These are phyloP conservation scores for Laspeyria flexula DNA, from an alignment of 2,888 invertebrate genomes.

Conservation along the genomic window DNA sequence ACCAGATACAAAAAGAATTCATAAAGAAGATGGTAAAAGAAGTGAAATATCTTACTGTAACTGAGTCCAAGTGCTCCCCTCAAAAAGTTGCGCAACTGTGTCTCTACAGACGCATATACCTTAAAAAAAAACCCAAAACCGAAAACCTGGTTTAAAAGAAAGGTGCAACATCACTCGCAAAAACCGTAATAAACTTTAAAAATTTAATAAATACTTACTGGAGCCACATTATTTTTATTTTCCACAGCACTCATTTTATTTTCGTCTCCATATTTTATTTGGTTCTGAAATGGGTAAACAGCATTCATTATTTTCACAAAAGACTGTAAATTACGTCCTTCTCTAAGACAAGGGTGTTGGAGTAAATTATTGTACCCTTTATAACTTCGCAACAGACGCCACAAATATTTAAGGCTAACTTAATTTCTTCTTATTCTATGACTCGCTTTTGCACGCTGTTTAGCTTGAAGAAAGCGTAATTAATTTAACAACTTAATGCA, in stretches of 20 bases:
- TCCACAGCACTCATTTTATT: neutral
- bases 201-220: neutral
- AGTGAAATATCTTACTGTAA: neutral
- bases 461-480: too few species aligned
- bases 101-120: constrained; percentile 2
- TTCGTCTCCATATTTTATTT: constrained; percentile 11
- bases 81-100: constrained; percentile 13
- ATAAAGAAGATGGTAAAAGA: neutral
- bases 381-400: too few species aligned
- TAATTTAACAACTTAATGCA: too few species aligned
- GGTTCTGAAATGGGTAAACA: constrained; percentile 21
- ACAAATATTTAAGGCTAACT: too few species aligned
- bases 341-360: too few species aligned
- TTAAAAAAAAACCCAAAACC: neutral
- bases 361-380: too few species aligned
- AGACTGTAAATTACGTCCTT: neutral
- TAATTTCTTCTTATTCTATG: too few species aligned
- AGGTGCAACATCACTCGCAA: too few species aligned
- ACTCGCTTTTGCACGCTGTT: too few species aligned
- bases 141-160: neutral
- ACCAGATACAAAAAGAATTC: neutral
- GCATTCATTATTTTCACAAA: neutral
- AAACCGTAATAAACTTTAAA: neutral
- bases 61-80: neutral
- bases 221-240: constrained; percentile 11